Percentiles rank a stretch among this genome's conserved stretches.
Evolutionary conservation across 2,888 invertebrate species (phyloP).

Genomic region (Clepsis dumicolana): DNA sequence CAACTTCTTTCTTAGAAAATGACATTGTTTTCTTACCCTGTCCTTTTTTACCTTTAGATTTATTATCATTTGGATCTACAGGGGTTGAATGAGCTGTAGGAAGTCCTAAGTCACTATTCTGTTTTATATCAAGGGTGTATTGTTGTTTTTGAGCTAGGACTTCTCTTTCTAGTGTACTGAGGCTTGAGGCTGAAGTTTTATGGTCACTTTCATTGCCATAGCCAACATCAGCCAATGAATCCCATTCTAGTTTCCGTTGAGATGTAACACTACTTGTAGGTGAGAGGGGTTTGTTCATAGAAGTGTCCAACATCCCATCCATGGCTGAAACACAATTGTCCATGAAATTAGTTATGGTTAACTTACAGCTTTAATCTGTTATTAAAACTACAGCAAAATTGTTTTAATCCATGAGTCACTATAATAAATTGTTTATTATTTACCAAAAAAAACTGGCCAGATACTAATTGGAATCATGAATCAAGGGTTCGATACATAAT

Average conservation of each 20-base stretch:
- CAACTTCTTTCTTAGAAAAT: slow-evolving; percentile 72
- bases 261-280: slow-evolving; percentile 92
- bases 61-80: slow-evolving; percentile 65
- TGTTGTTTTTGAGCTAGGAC: slow-evolving; percentile 84
- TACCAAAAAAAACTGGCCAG: no score
- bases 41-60: slow-evolving; percentile 66
- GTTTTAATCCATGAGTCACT: no score
- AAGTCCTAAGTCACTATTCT: slow-evolving; percentile 64
- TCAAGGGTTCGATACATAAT: no score
- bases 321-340: slow-evolving; percentile 64
- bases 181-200: slow-evolving; percentile 76
- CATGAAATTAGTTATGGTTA: background rate
- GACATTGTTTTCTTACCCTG: slow-evolving; percentile 69
- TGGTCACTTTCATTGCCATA: slow-evolving; percentile 88
- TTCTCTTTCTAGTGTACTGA: slow-evolving; percentile 87
- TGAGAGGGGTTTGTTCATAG: slow-evolving; percentile 82
- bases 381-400: no score
- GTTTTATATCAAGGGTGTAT: slow-evolving; percentile 73
- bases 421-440: no score
- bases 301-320: slow-evolving; percentile 72
- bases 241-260: slow-evolving; percentile 93
- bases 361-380: no score
- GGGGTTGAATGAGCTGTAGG: slow-evolving; percentile 86
- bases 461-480: no score
- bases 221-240: slow-evolving; percentile 94